Conservation (phyloP, 2,888 invertebrate species). For the Sarcophaga rosellei region DNA sequence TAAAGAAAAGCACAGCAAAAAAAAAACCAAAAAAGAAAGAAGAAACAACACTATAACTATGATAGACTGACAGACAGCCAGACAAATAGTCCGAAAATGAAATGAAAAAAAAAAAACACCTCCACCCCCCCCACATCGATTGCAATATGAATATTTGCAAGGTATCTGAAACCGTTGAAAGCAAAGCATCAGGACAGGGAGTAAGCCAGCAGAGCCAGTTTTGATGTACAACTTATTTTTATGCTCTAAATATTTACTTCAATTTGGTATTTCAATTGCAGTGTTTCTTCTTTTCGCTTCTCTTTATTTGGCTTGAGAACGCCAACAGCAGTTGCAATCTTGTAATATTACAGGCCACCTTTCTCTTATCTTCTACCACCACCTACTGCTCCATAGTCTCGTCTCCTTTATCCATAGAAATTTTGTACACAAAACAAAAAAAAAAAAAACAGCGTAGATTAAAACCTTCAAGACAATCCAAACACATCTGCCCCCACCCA, state of each 20-base stretch:
- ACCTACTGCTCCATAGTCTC: not conserved
- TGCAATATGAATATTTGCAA: too few relatives aligned
- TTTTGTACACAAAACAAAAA: too few relatives aligned
- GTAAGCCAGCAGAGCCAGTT: not conserved
- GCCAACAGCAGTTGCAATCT: constrained; percentile 15
- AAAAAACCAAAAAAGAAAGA: not conserved
- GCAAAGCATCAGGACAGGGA: not conserved
- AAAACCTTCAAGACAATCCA: not conserved
- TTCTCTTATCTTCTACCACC: not conserved
- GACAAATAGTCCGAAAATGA: constrained; percentile 27
- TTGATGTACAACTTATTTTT: constrained; percentile 42
- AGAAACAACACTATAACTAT: constrained; percentile 20
- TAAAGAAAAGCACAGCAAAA: not conserved
- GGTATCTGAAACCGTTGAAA: too few relatives aligned
- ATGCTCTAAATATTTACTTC: constrained; percentile 61
- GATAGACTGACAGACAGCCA: constrained; percentile 34
- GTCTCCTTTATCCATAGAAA: too few relatives aligned
- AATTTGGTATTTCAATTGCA: constrained; percentile 18
- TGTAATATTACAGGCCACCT: not conserved
- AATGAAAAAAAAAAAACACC: too few relatives aligned
- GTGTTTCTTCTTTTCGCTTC: not conserved
- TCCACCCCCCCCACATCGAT: too few relatives aligned
- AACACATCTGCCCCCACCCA: not conserved
- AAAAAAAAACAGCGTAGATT: not conserved
- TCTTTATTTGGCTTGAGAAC: constrained; percentile 7